Conservation (phyloP, 2,113 vertebrate species). For the Daubentonia madagascariensis region DNA sequence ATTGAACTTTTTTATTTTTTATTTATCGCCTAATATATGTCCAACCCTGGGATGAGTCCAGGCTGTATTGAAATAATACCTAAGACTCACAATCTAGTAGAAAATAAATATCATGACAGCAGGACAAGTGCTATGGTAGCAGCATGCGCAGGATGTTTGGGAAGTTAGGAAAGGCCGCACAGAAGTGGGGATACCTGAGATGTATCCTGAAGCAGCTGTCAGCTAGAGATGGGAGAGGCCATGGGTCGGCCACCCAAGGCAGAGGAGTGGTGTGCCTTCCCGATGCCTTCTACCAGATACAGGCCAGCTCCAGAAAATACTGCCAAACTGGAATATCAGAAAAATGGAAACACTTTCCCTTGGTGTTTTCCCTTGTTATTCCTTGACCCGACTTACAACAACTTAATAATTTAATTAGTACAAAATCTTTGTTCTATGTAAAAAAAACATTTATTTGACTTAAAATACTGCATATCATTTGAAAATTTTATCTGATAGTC, state of each 20-base stretch:
- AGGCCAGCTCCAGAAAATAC: constrained; percentile 31
- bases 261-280: neutral
- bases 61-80: neutral
- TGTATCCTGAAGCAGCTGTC: neutral
- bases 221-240: neutral
- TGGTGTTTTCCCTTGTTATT: constrained; percentile 68
- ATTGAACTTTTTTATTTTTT: neutral
- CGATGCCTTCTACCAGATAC: neutral
- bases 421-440: constrained; percentile 65
- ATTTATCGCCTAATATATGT: neutral
- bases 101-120: neutral
- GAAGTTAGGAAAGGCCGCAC: neutral
- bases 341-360: neutral
- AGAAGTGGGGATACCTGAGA: neutral
- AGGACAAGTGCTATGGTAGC: fast-evolving
- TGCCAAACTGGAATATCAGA: neutral
- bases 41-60: neutral
- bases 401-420: constrained; percentile 75
- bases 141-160: too few relatives aligned
- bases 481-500: neutral
- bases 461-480: neutral
- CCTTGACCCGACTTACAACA: constrained; percentile 69
- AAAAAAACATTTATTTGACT: constrained; percentile 64
- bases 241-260: fast-evolving
- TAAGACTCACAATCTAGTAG: neutral